Percentiles rank a stretch among this genome's conserved stretches.
These are phyloP conservation scores for Agapornis canus DNA, from an alignment of 2,797 vertebrate species.

Conservation along the genomic window DNA sequence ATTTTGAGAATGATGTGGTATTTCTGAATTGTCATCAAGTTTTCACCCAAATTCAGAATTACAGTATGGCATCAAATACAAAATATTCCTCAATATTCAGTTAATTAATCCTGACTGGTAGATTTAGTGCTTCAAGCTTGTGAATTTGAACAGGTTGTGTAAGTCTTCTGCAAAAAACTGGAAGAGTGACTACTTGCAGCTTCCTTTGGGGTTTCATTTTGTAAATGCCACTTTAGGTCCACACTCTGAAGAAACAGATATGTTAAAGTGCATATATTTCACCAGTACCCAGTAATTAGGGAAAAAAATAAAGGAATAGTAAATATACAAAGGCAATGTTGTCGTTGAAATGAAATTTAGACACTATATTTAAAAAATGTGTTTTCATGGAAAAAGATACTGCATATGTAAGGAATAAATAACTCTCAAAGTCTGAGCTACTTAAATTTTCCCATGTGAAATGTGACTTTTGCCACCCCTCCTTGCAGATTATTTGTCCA, in stretches of 20 bases:
- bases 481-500: not conserved
- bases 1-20: not conserved
- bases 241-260: not conserved
- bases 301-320: not conserved
- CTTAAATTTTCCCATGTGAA: not conserved
- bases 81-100: not conserved
- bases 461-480: not conserved
- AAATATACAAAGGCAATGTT: not conserved
- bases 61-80: not conserved
- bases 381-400: not conserved
- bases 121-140: not conserved
- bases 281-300: not conserved
- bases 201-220: not conserved
- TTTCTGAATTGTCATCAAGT: not conserved
- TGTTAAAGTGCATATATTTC: not conserved
- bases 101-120: not conserved
- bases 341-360: not conserved
- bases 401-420: not conserved
- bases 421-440: not conserved
- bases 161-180: not conserved
- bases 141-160: not conserved
- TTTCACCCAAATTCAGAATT: not conserved
- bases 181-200: not conserved
- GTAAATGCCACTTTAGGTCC: not conserved
- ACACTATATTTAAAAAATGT: not conserved